Evolutionary conservation across 64 coral and sea anemone species (phyloP).

Genomic region (Platygyra sinensis): DNA sequence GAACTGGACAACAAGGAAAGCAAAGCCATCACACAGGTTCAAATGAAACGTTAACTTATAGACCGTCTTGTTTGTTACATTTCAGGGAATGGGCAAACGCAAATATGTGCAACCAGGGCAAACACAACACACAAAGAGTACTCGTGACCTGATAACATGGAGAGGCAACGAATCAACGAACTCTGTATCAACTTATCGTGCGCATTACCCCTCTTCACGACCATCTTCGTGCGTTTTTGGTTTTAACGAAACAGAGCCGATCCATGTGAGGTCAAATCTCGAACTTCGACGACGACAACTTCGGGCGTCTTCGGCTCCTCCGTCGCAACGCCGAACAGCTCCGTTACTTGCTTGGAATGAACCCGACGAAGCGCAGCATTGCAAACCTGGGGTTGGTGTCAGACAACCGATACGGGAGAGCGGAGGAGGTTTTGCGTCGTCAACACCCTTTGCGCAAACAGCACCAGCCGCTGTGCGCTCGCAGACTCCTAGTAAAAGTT

Average conservation of each 20-base stretch:
- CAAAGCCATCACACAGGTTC: no score
- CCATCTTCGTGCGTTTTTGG: background rate
- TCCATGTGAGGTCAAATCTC: conserved; percentile 59
- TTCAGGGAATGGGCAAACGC: conserved; percentile 60
- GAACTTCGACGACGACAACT: conserved; percentile 57
- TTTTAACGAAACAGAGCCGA: conserved; percentile 55
- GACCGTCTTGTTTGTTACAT: background rate
- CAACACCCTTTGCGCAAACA: conserved; percentile 19
- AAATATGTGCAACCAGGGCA: conserved; percentile 29
- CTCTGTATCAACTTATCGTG: conserved; percentile 41
- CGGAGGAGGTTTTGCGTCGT: background rate
- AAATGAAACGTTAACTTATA: background rate
- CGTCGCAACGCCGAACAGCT: conserved; percentile 42
- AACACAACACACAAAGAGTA: conserved; percentile 50
- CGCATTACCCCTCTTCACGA: conserved; percentile 6
- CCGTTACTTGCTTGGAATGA: conserved; percentile 77
- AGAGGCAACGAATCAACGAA: conserved; percentile 47
- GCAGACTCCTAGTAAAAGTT: conserved; percentile 13
- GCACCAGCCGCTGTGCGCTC: background rate
- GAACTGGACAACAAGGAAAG: no score
- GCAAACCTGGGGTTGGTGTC: conserved; percentile 52
- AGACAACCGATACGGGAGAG: background rate
- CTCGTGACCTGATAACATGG: conserved; percentile 60
- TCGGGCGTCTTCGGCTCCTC: conserved; percentile 63
- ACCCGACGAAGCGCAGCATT: conserved; percentile 13